phyloP scores from a whole-genome alignment of 2,888 invertebrate species.

The Leucoma salicis region DNA sequence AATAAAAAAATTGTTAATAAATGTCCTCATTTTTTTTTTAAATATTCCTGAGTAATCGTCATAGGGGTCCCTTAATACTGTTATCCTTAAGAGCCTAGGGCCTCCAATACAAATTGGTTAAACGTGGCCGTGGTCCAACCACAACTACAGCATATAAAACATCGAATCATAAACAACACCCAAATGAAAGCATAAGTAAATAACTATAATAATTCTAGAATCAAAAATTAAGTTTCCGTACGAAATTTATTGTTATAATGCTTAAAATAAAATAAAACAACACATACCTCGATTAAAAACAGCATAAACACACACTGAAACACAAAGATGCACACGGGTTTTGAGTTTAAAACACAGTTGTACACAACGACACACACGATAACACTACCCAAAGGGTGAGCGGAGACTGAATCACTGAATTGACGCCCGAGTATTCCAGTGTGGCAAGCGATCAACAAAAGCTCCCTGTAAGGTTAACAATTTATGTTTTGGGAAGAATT shows the following conservation, averaged over 20 bases:
- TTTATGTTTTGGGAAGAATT: no score
- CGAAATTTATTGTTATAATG: neutral
- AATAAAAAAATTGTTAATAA: no score
- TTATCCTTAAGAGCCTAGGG: no score
- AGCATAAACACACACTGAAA: conserved; percentile 16
- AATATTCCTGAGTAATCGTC: no score
- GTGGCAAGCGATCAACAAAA: conserved; percentile 22
- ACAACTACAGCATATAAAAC: neutral
- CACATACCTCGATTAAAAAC: conserved; percentile 26
- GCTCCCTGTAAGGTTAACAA: conserved; percentile 27
- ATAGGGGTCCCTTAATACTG: no score
- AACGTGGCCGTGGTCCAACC: no score
- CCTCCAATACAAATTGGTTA: no score
- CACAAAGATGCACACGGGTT: conserved; percentile 27
- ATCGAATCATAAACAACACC: no score
- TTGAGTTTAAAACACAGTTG: conserved; percentile 26
- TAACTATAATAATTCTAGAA: neutral
- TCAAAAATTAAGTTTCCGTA: neutral
- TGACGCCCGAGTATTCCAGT: conserved; percentile 15
- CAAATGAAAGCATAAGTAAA: neutral
- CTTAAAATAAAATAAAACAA: conserved; percentile 1
- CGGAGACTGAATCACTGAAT: conserved; percentile 27
- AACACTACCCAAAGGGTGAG: conserved; percentile 18
- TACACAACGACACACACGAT: conserved; percentile 19
- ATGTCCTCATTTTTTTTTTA: no score